These are phyloP conservation scores for Pollenia labialis DNA, from an alignment of 2,888 invertebrate species.

Conservation along the genomic window DNA sequence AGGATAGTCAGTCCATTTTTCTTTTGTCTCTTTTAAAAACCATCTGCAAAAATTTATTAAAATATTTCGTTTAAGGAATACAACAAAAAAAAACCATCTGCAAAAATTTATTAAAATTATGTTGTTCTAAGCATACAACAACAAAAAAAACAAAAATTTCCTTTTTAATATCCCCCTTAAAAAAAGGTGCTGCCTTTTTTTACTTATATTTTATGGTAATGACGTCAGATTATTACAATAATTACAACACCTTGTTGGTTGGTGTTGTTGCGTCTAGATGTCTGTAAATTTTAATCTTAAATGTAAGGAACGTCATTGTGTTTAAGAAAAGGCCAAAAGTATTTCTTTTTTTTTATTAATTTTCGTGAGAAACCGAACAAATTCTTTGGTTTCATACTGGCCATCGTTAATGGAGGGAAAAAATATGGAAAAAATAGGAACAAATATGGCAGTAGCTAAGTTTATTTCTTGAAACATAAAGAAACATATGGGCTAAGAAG, in stretches of 20 bases:
- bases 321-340: slow-evolving; percentile 14
- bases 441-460: too few species aligned
- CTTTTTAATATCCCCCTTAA: background rate
- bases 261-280: background rate
- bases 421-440: too few species aligned
- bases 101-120: background rate
- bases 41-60: background rate
- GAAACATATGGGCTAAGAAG: too few species aligned
- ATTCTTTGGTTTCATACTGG: background rate
- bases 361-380: background rate
- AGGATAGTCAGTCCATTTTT: too few species aligned
- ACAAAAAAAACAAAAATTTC: background rate
- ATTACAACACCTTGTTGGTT: slow-evolving; percentile 7
- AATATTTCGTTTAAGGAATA: background rate
- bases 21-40: too few species aligned
- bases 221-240: slow-evolving; percentile 42
- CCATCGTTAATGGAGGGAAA: background rate
- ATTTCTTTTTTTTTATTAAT: background rate
- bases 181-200: slow-evolving; percentile 10
- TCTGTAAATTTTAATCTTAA: slow-evolving; percentile 6
- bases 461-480: too few species aligned
- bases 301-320: slow-evolving; percentile 20
- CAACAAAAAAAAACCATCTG: background rate
- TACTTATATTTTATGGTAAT: slow-evolving; percentile 5
- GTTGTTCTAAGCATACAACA: background rate